Evolutionary conservation across 2,113 vertebrate genomes (phyloP).

Genomic region (Cromileptes altivelis): DNA sequence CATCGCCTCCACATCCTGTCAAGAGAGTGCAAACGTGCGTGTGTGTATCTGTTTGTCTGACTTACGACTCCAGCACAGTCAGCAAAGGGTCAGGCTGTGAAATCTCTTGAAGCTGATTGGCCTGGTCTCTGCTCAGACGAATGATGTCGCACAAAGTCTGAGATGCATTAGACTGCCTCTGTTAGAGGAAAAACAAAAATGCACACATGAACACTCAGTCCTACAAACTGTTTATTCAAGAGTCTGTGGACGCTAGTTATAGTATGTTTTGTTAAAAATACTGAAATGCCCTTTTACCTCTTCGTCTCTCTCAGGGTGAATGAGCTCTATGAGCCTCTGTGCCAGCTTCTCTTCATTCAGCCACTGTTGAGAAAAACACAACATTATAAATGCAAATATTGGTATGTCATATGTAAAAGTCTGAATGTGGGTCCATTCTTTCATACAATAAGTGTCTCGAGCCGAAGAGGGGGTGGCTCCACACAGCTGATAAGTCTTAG

Average conservation of each 20-base stretch:
- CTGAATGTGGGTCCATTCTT: slow-evolving; percentile 17
- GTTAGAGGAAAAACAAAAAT: slow-evolving; percentile 12
- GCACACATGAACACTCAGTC: neutral
- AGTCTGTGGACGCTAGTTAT: neutral
- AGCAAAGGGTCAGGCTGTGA: slow-evolving; percentile 93
- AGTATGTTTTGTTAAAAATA: neutral
- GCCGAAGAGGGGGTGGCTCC: slow-evolving; percentile 91
- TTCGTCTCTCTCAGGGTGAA: slow-evolving; percentile 92
- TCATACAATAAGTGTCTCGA: slow-evolving; percentile 93
- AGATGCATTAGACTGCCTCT: slow-evolving; percentile 97
- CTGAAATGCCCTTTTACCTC: slow-evolving; percentile 85
- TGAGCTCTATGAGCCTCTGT: slow-evolving; percentile 93
- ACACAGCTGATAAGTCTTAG: slow-evolving; percentile 96
- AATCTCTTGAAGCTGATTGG: slow-evolving; percentile 90
- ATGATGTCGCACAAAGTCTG: slow-evolving; percentile 97
- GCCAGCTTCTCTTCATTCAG: slow-evolving; percentile 92
- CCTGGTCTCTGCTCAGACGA: slow-evolving; percentile 95
- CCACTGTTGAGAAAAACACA: slow-evolving; percentile 86
- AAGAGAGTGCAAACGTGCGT: neutral
- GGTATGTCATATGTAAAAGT: neutral
- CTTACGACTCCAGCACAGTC: slow-evolving; percentile 94
- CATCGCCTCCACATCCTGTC: neutral
- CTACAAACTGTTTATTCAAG: neutral
- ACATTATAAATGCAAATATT: slow-evolving; percentile 7
- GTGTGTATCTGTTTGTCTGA: neutral